Conservation (phyloP, 2,797 vertebrate species). For the Miichthys miiuy region DNA sequence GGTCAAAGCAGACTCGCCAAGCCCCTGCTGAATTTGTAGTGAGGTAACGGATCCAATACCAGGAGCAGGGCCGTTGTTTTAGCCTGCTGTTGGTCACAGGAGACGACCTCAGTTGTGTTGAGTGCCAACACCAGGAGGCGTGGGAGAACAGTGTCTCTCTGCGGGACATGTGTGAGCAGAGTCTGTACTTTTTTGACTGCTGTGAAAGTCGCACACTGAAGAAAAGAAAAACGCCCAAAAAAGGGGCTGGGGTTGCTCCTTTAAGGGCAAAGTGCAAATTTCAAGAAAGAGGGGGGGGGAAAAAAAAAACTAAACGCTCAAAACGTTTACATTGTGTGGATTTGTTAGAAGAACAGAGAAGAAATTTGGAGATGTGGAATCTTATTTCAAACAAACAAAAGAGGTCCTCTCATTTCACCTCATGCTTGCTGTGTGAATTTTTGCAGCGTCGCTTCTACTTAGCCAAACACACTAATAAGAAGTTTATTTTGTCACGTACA, state of each 20-base stretch:
- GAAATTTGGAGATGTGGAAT: slow-evolving; percentile 9
- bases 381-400: slow-evolving; percentile 1
- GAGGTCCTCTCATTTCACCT: slow-evolving; percentile 34
- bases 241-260: neutral
- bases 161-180: slow-evolving; percentile 23
- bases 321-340: slow-evolving; percentile 63
- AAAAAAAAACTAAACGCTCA: slow-evolving; percentile 7
- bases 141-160: slow-evolving; percentile 14
- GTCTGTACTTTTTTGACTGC: slow-evolving; percentile 50
- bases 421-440: slow-evolving; percentile 50
- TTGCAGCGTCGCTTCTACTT: slow-evolving; percentile 38
- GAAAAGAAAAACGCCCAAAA: slow-evolving; percentile 43
- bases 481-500: slow-evolving; percentile 8
- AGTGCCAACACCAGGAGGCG: neutral
- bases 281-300: neutral
- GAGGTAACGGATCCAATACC: slow-evolving; percentile 21
- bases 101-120: neutral
- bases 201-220: slow-evolving; percentile 77
- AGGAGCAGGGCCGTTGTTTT: slow-evolving; percentile 32
- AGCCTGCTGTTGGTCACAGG: slow-evolving; percentile 2
- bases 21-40: slow-evolving; percentile 10
- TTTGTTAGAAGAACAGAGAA: slow-evolving; percentile 9
- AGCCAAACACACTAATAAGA: slow-evolving; percentile 36
- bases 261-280: slow-evolving; percentile 42
- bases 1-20: neutral